phyloP scores from a whole-genome alignment of 2,113 vertebrate species.

The Hystrix brachyura region DNA sequence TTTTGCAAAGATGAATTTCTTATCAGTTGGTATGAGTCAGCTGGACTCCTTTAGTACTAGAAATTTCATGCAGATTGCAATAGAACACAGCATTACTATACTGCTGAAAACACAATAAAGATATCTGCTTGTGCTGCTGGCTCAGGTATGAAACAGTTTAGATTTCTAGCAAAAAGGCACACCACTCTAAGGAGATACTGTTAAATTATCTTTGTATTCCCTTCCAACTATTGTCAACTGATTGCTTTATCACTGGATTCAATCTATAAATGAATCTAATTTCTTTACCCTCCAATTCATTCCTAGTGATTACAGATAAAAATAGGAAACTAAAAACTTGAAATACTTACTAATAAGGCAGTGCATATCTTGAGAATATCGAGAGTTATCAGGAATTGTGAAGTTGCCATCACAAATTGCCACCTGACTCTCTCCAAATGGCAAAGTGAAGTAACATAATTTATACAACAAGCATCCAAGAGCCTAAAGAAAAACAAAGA shows the following conservation, averaged over 20 bases:
- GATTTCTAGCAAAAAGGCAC: constrained; percentile 37
- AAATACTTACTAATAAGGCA: constrained; percentile 97
- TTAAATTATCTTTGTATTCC: not conserved
- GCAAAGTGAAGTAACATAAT: constrained; percentile 97
- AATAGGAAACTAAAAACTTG: constrained; percentile 19
- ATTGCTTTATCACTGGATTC: constrained; percentile 17
- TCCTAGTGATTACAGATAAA: constrained; percentile 42
- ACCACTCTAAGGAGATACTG: not conserved
- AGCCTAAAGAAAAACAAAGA: constrained; percentile 88
- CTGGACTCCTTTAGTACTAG: constrained; percentile 48
- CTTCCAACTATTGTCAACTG: not conserved
- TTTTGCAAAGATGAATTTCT: constrained; percentile 74
- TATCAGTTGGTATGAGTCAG: constrained; percentile 73
- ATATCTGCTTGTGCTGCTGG: not conserved
- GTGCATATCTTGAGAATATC: constrained; percentile 98
- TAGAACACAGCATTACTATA: not conserved
- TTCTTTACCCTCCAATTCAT: constrained; percentile 28
- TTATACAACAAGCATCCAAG: constrained; percentile 98
- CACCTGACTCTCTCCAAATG: constrained; percentile 99
- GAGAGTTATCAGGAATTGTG: constrained; percentile 98
- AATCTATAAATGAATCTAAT: not conserved
- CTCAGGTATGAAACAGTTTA: constrained; percentile 11
- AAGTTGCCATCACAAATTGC: constrained; percentile 99
- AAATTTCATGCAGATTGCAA: constrained; percentile 48
- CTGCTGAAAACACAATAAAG: not conserved